These are phyloP conservation scores for Eristalinus aeneus DNA, from an alignment of 2,888 invertebrate genomes.

Conservation along the genomic window DNA sequence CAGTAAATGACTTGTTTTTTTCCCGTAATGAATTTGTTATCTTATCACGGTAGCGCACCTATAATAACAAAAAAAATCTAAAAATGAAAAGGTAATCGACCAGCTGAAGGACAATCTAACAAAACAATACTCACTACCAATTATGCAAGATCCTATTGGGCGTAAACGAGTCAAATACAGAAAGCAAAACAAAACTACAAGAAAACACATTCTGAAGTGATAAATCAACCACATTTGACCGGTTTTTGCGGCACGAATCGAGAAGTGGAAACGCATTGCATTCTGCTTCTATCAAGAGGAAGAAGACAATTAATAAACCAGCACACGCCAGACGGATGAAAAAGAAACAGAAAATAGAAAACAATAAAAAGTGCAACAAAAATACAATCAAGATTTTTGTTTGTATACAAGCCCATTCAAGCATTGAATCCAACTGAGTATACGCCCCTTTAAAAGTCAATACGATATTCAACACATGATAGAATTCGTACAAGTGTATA, in stretches of 20 bases:
- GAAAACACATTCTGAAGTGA: slow-evolving; percentile 7
- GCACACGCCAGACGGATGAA: slow-evolving; percentile 18
- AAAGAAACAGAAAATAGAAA: not conserved
- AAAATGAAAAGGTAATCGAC: slow-evolving; percentile 16
- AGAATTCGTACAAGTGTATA: not conserved
- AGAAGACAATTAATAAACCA: slow-evolving; percentile 44
- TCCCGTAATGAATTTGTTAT: not conserved
- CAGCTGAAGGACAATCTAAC: slow-evolving; percentile 18
- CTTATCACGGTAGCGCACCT: not conserved
- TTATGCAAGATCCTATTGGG: slow-evolving; percentile 16
- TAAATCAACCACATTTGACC: slow-evolving; percentile 26
- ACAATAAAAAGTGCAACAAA: slow-evolving; percentile 15
- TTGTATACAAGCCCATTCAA: not conserved
- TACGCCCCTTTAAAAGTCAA: slow-evolving; percentile 9
- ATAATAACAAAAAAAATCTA: not conserved
- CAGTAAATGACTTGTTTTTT: not conserved
- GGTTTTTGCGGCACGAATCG: not conserved
- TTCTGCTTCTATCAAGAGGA: slow-evolving; percentile 37
- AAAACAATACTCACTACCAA: slow-evolving; percentile 1
- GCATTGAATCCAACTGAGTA: not conserved
- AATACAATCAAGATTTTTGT: not conserved
- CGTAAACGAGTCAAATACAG: not conserved
- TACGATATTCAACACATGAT: not conserved
- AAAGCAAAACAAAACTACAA: not conserved
- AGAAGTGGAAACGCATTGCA: slow-evolving; percentile 14